Evolutionary conservation across 2,113 vertebrate genomes (phyloP), one percentile per base, ranked within the genome.

Genomic region (Gobius niger): DNA sequence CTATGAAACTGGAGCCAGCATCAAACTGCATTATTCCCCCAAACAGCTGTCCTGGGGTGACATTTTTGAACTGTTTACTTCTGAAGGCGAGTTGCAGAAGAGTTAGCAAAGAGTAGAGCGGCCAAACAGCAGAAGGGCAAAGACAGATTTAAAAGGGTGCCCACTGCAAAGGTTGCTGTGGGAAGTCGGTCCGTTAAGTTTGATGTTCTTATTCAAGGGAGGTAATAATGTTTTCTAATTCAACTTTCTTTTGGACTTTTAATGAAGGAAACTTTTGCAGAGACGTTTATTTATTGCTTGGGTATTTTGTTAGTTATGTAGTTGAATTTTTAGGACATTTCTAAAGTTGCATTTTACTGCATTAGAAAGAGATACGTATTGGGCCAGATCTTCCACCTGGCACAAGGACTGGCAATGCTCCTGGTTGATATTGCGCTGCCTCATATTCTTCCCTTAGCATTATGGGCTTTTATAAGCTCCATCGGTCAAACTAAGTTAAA

Each of bases 21-120:
- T 63, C 61, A 72, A 72, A 65, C 62, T 10, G 6, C 41, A 41
- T 7, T 18, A 60, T 51, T 70, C 47, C n/a, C 52, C 19, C 47
- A 41, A 11, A 44, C 47, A 46, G 14, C 24, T 18, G 7, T 49
- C 15, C 47, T n/a, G 24, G 7, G 19, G 54, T 11, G 6, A 70
- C 18, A n/a, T 70, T 60, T 70, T 46, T n/a, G 7, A 13, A 60
- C 18, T 16, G 42, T 67, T 18, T 41, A 63, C 61, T 63, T 63
- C 11, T 63, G 61, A 63, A 47, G 61, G n/a, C 9, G 44, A 44
- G 61, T 19, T 63, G 47, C 16, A 63, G 44, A 63, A 9, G 44
- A 47, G 61, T 63, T 63, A 63, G 47, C 61, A 46, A 63, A 63
- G 10, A 54, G 16, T 0, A 62, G 60, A 46, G 60, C 15, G 44